phyloP scores from a whole-genome alignment of 2,113 vertebrate genomes.

The Aegotheles bennettii region DNA sequence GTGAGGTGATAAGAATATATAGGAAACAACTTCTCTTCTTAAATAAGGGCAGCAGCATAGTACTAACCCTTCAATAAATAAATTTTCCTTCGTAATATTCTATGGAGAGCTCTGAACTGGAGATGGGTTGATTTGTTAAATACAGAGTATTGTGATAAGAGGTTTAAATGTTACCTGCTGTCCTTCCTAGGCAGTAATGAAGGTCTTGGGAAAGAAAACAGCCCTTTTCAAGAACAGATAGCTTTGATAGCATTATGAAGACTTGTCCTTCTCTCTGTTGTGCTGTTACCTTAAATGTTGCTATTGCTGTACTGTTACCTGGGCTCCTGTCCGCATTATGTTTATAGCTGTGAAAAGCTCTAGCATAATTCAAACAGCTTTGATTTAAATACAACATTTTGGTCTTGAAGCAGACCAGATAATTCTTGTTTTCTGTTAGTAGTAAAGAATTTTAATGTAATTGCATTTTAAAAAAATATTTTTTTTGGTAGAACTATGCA shows the following conservation, averaged over 20 bases:
- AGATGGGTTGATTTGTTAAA: not conserved
- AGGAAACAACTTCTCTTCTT: not conserved
- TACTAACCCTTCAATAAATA: not conserved
- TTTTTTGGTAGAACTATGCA: not conserved
- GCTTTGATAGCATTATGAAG: not conserved
- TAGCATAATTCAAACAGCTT: not conserved
- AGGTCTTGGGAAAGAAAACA: not conserved
- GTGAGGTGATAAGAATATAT: not conserved
- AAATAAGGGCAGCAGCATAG: not conserved
- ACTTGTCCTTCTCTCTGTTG: not conserved
- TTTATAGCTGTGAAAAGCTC: not conserved
- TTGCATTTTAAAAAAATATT: not conserved
- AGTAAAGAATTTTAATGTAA: not conserved
- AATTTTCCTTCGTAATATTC: not conserved
- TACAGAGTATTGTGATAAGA: not conserved
- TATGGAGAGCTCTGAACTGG: not conserved
- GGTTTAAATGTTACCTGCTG: not conserved
- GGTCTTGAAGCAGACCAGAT: not conserved
- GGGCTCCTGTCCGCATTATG: accelerated
- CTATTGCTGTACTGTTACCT: not conserved
- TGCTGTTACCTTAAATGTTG: not conserved
- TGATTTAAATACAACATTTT: not conserved
- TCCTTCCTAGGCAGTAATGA: not conserved
- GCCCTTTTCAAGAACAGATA: not conserved
- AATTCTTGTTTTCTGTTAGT: not conserved